Conservation (phyloP, 2,113 vertebrate genomes). For the Carassius carassius region DNA sequence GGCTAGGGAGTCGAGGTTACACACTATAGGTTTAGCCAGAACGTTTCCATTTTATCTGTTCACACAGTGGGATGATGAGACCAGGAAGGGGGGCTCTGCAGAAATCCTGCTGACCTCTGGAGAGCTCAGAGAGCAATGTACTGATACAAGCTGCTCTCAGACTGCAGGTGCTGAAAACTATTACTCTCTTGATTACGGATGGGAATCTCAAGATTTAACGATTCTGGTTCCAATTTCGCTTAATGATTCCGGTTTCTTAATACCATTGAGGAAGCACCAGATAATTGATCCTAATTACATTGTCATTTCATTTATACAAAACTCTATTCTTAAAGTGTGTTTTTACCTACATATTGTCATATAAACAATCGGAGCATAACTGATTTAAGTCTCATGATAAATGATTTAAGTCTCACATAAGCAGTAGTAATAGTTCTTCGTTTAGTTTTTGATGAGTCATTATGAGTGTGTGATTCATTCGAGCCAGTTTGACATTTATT, state of each 20-base stretch:
- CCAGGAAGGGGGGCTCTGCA: constrained; percentile 59
- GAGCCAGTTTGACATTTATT: neutral
- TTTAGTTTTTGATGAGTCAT: neutral
- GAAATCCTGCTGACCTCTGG: constrained; percentile 20
- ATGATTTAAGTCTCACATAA: neutral
- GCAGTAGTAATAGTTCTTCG: neutral
- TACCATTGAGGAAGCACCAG: constrained; percentile 5
- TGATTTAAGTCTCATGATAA: neutral
- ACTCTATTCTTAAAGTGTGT: neutral
- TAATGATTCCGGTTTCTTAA: constrained; percentile 26
- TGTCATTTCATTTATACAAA: neutral
- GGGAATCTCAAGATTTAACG: constrained; percentile 22
- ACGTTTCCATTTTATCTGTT: constrained; percentile 71
- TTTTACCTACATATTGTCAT: neutral
- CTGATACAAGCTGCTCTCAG: neutral
- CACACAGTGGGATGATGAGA: constrained; percentile 57
- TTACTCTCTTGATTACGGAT: constrained; percentile 24
- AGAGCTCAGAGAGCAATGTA: neutral
- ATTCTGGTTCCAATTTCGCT: constrained; percentile 18
- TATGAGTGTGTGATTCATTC: neutral
- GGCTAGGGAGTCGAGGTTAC: constrained; percentile 63
- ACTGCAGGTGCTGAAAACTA: constrained; percentile 15
- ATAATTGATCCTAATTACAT: constrained; percentile 16
- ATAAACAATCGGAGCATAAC: neutral
- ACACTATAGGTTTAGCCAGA: constrained; percentile 31